Base-by-base conservation (phyloP, 2,888 invertebrate genomes). In the Megamerina dolium region DNA sequence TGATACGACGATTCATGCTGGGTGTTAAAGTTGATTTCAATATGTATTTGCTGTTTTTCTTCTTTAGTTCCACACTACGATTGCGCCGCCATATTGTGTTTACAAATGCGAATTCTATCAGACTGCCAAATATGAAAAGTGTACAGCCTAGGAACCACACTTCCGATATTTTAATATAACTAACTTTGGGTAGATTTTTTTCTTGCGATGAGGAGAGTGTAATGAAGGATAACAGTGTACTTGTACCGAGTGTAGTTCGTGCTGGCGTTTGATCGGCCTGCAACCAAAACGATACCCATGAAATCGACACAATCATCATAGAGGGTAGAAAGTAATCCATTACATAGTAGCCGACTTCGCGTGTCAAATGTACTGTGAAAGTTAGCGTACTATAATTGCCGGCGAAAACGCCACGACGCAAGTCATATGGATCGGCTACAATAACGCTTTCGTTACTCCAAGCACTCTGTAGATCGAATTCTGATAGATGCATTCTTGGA, bases 251-350 rank as follows among this genome's bases (percentile, higher is more conserved):
- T 43, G 85, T 85, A 42, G 87, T 85, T 55, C 89, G 77, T 8
- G 89, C 89, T 1, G 90, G 85, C 5, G 87, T 81, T 19, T 89
- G 87, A 62, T 89, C 88, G 37, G 88, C 85, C 69, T 89, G 89
- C 41, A 90, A 71, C 89, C 89, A 90, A 66, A 90, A 90, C 2
- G 89, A 85, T 5, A 90, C 88, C 89, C 89, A 90, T 0, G 89
- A 89, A 58, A 87, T 87, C 5, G 84, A 82, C 6, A 90, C 89
- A 53, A 90, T 81, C 73, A 90, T 79, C 73, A 89, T 87, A 9
- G 89, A 89, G 4, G 90, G 90, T 52, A 90, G 78, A 56, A 87
- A 90, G 64, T 88, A 90, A 60, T 89, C 89, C 81, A 90, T 84
- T 48, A 89, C 77, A 61, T 90, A 90, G 67, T 84, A 89, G 20